A percentile compares a stretch with the other conserved stretches of the same genome.
phyloP scores from a whole-genome alignment of 1,140 invertebrate genomes.

The Drosophila orosa region DNA sequence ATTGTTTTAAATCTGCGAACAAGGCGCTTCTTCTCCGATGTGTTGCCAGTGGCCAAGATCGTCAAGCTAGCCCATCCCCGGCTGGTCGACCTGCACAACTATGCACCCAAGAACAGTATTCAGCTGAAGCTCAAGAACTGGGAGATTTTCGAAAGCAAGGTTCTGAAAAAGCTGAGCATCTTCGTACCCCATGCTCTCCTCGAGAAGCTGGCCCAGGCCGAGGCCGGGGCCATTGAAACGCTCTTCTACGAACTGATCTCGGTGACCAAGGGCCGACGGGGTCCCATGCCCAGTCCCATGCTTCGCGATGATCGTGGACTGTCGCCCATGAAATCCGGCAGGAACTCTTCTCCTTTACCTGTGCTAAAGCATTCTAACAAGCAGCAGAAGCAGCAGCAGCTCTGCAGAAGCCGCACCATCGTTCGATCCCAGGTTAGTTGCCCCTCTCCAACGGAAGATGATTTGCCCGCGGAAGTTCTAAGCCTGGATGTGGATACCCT shows the following conservation, averaged over 20 bases:
- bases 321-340: not conserved
- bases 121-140: constrained; percentile 90
- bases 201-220: constrained; percentile 86
- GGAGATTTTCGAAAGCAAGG: constrained; percentile 89
- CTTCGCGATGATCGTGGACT: no score
- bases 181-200: constrained; percentile 86
- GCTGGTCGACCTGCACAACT: constrained; percentile 90
- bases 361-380: not conserved
- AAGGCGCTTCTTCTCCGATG: constrained; percentile 84
- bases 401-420: not conserved
- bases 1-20: constrained; percentile 72
- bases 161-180: constrained; percentile 87
- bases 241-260: constrained; percentile 85
- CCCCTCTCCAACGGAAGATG: not conserved
- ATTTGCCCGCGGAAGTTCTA: constrained; percentile 1
- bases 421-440: constrained; percentile 4
- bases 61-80: constrained; percentile 88
- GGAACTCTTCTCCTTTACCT: not conserved
- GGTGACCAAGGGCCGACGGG: constrained; percentile 44
- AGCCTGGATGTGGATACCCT: constrained; percentile 17
- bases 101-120: constrained; percentile 87
- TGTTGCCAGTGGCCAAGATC: constrained; percentile 90
- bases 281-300: constrained; percentile 16
- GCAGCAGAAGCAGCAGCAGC: not conserved
- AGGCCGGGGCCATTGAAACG: constrained; percentile 87